Base-by-base conservation (phyloP, 2,888 invertebrate genomes). In the Lasioglossum oenotherae region DNA sequence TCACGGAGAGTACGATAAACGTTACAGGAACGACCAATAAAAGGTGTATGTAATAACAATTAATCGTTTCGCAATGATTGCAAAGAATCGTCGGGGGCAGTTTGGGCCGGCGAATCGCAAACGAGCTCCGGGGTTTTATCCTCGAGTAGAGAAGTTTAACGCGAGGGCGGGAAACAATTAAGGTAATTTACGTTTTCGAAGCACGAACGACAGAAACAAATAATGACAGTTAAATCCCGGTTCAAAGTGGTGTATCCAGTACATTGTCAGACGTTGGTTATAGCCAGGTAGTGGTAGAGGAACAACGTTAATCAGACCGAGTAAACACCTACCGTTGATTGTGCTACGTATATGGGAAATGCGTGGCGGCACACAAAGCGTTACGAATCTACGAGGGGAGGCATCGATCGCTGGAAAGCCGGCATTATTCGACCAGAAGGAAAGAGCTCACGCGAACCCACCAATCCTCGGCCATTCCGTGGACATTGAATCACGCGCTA, bases 271-370 rank as follows among this genome's bases (percentile, higher is more conserved):
- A 74, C 78, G 60, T 76, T 74, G 81, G 57, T 87, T 81, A 73
- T 44, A 80, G 57, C 53, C 64, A 73, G 81, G 82, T 78, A 88
- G 87, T 84, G 85, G 84, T 79, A 69, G 81, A 82, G 91, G 88
- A 92, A 91, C 91, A 92, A 89, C 91, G 94, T 93, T 94, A 93
- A 94, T 94, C 94, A 93, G 92, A 89, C 91, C 91, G 90, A 89
- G 94, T 92, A 94, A 94, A 94, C 91, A 94, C 92, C 93, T 92
- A 92, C 82, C 92, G 82, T 91, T 93, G 93, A 94, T 94, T 94
- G 93, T 90, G 87, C 90, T 88, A 87, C 88, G 89, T 92, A 89
- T 90, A 88, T 87, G 87, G 91, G 91, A 88, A 92, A 92, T 88
- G 88, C 86, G 90, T 79, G 84, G 84, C 77, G 80, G 84, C 86